Conservation (phyloP, 2,113 vertebrate species). For the Takifugu bimaculatus region DNA sequence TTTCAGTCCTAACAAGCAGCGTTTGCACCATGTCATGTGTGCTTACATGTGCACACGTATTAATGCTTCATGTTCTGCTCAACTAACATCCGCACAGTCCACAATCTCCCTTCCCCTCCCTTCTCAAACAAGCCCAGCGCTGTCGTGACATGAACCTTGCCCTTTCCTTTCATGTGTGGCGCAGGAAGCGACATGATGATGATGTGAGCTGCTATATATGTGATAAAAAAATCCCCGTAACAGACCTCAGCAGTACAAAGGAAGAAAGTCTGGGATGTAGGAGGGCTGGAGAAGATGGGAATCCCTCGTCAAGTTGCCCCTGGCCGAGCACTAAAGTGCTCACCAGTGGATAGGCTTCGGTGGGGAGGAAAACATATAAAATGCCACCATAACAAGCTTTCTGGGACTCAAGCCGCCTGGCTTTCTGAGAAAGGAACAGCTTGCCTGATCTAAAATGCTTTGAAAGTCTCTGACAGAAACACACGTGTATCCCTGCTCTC, state of each 20-base stretch:
- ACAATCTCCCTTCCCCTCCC: constrained; percentile 13
- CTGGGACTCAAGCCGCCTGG: constrained; percentile 42
- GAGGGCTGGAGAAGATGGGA: constrained; percentile 29
- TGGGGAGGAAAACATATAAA: constrained; percentile 27
- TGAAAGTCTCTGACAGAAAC: constrained; percentile 41
- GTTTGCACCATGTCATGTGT: constrained; percentile 13
- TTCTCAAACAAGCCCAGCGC: constrained; percentile 41
- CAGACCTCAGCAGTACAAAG: constrained; percentile 1
- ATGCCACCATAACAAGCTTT: constrained; percentile 68
- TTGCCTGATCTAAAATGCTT: constrained; percentile 55
- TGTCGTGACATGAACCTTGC: constrained; percentile 33
- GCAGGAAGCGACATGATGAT: constrained; percentile 3
- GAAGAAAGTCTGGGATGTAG: neutral
- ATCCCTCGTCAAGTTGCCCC: constrained; percentile 37
- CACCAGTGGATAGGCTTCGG: constrained; percentile 17
- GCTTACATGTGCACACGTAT: constrained; percentile 29
- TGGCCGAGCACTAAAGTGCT: constrained; percentile 30
- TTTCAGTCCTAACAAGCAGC: constrained; percentile 35
- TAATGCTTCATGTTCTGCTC: constrained; percentile 53
- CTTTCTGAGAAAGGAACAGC: constrained; percentile 50
- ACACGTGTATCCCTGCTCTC: constrained; percentile 15
- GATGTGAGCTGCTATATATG: constrained; percentile 8
- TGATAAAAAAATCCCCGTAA: neutral
- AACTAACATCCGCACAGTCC: constrained; percentile 31
- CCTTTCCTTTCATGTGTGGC: constrained; percentile 20